These are phyloP conservation scores for Acleris cristana DNA, from an alignment of 2,888 invertebrate species.

Conservation along the genomic window DNA sequence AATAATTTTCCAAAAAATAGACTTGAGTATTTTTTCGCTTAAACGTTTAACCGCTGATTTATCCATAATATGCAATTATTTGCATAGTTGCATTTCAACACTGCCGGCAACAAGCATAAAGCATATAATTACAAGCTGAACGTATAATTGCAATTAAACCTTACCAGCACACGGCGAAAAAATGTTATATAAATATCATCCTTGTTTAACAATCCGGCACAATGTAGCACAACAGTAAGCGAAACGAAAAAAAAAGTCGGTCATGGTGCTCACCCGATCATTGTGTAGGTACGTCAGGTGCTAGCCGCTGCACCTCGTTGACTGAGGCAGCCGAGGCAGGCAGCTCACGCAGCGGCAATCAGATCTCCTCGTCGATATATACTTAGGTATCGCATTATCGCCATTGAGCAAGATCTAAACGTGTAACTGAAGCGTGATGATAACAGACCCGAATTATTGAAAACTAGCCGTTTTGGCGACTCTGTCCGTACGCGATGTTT, in stretches of 20 bases:
- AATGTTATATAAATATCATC: not conserved
- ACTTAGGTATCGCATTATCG: not conserved
- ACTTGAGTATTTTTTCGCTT: too few species aligned
- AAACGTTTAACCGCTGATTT: too few species aligned
- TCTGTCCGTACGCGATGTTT: too few species aligned
- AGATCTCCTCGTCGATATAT: not conserved
- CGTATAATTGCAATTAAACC: not conserved
- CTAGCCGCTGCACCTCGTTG: slow-evolving; percentile 15
- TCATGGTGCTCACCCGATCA: slow-evolving; percentile 33
- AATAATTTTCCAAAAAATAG: too few species aligned
- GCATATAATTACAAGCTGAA: not conserved
- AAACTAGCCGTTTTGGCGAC: too few species aligned
- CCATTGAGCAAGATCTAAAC: too few species aligned
- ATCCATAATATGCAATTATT: too few species aligned
- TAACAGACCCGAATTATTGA: too few species aligned
- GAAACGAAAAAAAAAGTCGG: slow-evolving; percentile 3
- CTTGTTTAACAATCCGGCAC: not conserved
- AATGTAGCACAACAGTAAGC: not conserved
- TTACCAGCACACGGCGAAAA: not conserved
- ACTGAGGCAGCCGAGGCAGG: slow-evolving; percentile 35
- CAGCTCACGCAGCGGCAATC: not conserved
- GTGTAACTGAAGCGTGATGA: too few species aligned
- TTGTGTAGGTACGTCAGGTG: slow-evolving; percentile 26
- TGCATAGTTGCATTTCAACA: too few species aligned
- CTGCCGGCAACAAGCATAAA: too few species aligned